Evolutionary conservation across 2,888 invertebrate genomes (phyloP).

Genomic region (Ephialtes manifestator): DNA sequence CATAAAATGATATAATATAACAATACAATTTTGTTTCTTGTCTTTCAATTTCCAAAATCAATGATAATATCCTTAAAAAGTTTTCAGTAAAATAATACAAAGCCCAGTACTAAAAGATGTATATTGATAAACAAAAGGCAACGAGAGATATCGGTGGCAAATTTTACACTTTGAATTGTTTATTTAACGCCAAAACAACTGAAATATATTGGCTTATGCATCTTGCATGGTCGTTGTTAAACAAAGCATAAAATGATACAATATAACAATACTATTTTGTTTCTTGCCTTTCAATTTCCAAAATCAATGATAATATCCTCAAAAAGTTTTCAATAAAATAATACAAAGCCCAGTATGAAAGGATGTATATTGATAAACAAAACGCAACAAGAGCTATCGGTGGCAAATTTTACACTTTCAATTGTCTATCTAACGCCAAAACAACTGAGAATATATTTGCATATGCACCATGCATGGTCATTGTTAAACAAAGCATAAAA

Average conservation of each 20-base stretch:
- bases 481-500: no score
- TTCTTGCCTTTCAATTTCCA: constrained; percentile 13
- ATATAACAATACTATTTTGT: background rate
- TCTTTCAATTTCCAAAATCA: constrained; percentile 25
- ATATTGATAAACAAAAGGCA: no score
- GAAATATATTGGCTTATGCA: no score
- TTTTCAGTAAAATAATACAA: no score
- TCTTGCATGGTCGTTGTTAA: no score
- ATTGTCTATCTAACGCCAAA: background rate
- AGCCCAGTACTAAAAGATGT: no score
- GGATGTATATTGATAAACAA: constrained; percentile 18
- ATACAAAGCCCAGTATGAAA: background rate
- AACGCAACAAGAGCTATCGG: background rate
- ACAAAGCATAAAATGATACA: no score
- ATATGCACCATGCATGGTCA: no score
- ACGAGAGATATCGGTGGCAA: no score
- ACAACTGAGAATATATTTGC: background rate
- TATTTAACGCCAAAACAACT: no score
- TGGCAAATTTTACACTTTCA: background rate
- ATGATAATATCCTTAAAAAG: background rate
- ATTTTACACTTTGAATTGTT: no score
- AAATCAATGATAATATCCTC: background rate
- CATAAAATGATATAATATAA: background rate
- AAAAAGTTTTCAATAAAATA: background rate
- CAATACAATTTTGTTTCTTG: constrained; percentile 2